These are phyloP conservation scores for Hetaerina americana DNA, from an alignment of 1,140 invertebrate species.

Conservation along the genomic window DNA sequence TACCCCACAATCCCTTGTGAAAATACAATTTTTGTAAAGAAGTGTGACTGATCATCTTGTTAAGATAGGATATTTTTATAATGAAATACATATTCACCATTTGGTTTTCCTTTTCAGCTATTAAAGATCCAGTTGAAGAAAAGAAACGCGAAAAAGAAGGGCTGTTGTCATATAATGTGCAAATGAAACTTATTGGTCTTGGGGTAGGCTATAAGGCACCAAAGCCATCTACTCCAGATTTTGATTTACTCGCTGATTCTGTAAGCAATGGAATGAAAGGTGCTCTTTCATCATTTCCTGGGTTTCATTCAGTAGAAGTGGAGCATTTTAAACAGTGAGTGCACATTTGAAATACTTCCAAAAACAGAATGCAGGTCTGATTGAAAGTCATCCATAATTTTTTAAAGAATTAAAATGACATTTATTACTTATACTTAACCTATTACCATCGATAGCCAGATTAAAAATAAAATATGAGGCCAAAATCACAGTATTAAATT, in stretches of 20 bases:
- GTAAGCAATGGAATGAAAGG: slow-evolving; percentile 48
- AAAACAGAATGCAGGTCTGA: no score
- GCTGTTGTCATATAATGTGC: slow-evolving; percentile 49
- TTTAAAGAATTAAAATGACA: not conserved
- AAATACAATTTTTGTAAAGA: no score
- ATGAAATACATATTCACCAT: no score
- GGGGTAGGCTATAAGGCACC: slow-evolving; percentile 63
- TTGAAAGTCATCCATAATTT: no score
- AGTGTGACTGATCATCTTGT: no score
- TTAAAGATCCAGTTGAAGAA: not conserved
- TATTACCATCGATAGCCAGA: no score
- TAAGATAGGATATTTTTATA: no score
- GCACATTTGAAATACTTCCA: not conserved
- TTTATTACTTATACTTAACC: no score
- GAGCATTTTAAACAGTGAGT: slow-evolving; percentile 53
- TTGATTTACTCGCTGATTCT: slow-evolving; percentile 52
- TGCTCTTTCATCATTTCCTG: slow-evolving; percentile 48
- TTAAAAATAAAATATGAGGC: no score
- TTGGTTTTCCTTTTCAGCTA: not conserved
- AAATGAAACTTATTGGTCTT: slow-evolving; percentile 59
- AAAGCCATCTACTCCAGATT: slow-evolving; percentile 49
- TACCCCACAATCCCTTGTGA: not conserved
- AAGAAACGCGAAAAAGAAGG: not conserved
- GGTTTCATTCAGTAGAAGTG: slow-evolving; percentile 54
- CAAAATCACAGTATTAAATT: no score